phyloP scores from a whole-genome alignment of 2,113 vertebrate genomes.

The Erpornis zantholeuca region DNA sequence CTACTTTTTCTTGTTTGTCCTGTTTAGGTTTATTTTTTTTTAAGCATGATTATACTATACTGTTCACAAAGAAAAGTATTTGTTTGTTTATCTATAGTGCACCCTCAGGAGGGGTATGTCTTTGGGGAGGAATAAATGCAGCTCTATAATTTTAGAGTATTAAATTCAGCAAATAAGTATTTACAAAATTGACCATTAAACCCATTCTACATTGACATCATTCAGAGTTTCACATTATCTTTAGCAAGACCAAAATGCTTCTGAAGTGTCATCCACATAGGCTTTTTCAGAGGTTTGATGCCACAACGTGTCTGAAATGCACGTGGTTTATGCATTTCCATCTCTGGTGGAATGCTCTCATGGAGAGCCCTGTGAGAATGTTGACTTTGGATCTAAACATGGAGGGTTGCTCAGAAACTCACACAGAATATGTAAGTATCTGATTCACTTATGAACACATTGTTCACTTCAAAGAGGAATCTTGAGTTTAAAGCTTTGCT shows the following conservation, averaged over 20 bases:
- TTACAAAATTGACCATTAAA: not conserved
- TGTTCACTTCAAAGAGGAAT: slow-evolving; percentile 5
- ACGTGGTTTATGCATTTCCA: not conserved
- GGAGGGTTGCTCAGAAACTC: not conserved
- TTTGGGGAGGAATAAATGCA: not conserved
- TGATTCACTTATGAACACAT: not conserved
- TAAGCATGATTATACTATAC: not conserved
- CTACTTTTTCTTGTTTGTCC: not conserved
- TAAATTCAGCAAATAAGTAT: not conserved
- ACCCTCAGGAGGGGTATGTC: not conserved
- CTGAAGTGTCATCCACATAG: not conserved
- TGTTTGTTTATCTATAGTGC: not conserved
- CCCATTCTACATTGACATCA: fast-evolving
- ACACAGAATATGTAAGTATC: not conserved
- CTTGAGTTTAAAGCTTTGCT: not conserved
- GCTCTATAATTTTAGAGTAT: not conserved
- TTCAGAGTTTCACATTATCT: not conserved
- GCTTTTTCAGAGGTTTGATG: not conserved
- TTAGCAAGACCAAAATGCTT: not conserved
- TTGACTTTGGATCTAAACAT: not conserved
- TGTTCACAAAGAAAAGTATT: not conserved
- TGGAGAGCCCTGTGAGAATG: not conserved
- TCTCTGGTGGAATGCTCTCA: not conserved
- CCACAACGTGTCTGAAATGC: not conserved
- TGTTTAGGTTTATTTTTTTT: not conserved